These are phyloP conservation scores for Meiosimyza decipiens DNA, from an alignment of 2,888 invertebrate species.

Conservation along the genomic window DNA sequence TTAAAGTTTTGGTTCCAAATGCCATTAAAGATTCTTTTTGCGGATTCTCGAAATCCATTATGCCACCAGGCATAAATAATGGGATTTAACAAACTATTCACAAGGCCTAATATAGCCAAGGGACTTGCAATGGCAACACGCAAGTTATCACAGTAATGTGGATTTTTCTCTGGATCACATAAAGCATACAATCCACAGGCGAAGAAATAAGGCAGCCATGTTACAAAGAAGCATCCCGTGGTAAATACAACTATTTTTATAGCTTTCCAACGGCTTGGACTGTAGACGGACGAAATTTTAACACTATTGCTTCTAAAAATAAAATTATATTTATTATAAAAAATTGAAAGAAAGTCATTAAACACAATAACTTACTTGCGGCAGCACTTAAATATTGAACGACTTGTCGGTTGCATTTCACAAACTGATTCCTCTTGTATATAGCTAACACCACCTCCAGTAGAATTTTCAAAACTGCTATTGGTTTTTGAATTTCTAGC, in stretches of 20 bases:
- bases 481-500: constrained; percentile 12
- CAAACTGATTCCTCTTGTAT: constrained; percentile 35
- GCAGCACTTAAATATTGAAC: constrained; percentile 41
- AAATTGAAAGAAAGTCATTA: background rate
- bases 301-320: constrained; percentile 39
- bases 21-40: constrained; percentile 44
- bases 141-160: constrained; percentile 68
- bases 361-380: constrained; percentile 38
- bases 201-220: constrained; percentile 75
- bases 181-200: constrained; percentile 70
- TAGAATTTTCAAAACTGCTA: background rate
- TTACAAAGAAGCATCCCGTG: constrained; percentile 71
- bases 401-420: constrained; percentile 14
- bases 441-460: constrained; percentile 29
- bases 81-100: constrained; percentile 74
- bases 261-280: constrained; percentile 72
- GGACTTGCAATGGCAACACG: constrained; percentile 71
- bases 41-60: constrained; percentile 70
- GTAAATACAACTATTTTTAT: constrained; percentile 74
- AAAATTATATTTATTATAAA: background rate
- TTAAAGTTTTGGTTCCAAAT: constrained; percentile 33
- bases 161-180: constrained; percentile 68
- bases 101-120: constrained; percentile 71
- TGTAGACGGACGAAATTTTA: constrained; percentile 49
- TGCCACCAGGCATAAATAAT: constrained; percentile 80